Base-by-base conservation (phyloP, 2,888 invertebrate species). In the Phaedon cochleariae region DNA sequence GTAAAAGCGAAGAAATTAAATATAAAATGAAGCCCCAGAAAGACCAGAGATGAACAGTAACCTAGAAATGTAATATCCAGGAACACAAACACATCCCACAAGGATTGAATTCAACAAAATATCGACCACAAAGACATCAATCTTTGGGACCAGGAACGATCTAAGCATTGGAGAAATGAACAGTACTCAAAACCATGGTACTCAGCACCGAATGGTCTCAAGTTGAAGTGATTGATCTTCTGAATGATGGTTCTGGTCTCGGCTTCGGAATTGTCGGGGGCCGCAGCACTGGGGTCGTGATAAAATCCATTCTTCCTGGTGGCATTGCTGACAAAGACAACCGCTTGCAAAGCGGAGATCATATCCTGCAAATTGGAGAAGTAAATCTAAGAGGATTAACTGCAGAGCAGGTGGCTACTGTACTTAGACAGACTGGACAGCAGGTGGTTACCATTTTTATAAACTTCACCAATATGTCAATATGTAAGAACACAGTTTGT, bases 241-340 rank as follows among this genome's bases (percentile, higher is more conserved):
- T 93, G 76, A 98, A 98, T 85, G 98, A 98, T 88, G 98, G 97
- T 76, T 94, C 96, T 79, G 97, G 98, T 60, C 90, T 98, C 77
- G 99, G 99, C 71, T 99, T 99, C 85, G 98, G 98, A 76, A 93
- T 99, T 80, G 97, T 99, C 77, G 99, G 99, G 73, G 96, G 96
- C 45, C 90, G 96, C 72, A 97, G 97, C 85, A 98, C 98, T 37
- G 99, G 99, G 37, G 98, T 99, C 64, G 98, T 99, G 65, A 97
- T 99, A 77, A 99, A 99, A 85, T 97, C 97, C 71, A 93, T 99
- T 72, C 88, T 97, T 64, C 97, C 98, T 5, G 98, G 98, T 34
- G 98, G 98, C 68, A 94, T 96, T 18, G 97, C 98, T 41, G 98
- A 98, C 84, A 92, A 72, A 70, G 69, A 72, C 62, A 65, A 67